Evolutionary conservation across 1,140 invertebrate species (phyloP).

Genomic region (Eumeta japonica): DNA sequence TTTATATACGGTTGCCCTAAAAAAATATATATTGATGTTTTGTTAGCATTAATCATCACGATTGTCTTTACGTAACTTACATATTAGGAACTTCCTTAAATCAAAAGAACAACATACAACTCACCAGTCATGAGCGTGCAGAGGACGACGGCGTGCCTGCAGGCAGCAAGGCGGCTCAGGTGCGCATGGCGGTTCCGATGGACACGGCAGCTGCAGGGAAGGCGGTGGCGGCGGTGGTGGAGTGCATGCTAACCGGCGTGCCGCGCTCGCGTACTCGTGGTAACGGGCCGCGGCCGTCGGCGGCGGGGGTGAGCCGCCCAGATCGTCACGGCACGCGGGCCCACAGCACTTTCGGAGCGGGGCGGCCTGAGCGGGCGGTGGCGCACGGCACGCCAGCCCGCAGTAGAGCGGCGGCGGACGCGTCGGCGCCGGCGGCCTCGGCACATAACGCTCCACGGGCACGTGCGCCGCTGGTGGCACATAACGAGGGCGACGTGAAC

Average conservation of each 20-base stretch:
- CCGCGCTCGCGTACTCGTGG: constrained; percentile 59
- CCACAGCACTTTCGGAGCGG: constrained; percentile 53
- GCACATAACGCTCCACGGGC: constrained; percentile 68
- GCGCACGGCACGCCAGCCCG: constrained; percentile 55
- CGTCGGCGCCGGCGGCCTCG: constrained; percentile 61
- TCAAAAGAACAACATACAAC: no score
- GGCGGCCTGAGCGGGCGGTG: constrained; percentile 48
- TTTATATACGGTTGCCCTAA: no score
- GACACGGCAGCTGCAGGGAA: constrained; percentile 50
- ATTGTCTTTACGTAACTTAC: no score
- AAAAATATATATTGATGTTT: no score
- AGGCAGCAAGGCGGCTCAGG: constrained; percentile 51
- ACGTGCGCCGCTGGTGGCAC: constrained; percentile 67
- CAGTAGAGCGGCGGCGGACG: constrained; percentile 50
- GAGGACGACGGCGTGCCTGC: constrained; percentile 54
- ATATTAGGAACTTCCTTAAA: no score
- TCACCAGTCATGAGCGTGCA: constrained; percentile 64
- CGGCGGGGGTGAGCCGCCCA: constrained; percentile 50
- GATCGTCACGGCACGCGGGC: constrained; percentile 54
- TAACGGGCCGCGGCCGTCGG: constrained; percentile 42
- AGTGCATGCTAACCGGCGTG: constrained; percentile 60
- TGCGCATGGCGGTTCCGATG: constrained; percentile 44
- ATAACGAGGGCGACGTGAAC: constrained; percentile 55
- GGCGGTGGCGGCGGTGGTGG: constrained; percentile 59
- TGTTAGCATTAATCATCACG: no score